These are phyloP conservation scores for Lerema accius DNA, from an alignment of 1,140 invertebrate genomes.

Conservation along the genomic window DNA sequence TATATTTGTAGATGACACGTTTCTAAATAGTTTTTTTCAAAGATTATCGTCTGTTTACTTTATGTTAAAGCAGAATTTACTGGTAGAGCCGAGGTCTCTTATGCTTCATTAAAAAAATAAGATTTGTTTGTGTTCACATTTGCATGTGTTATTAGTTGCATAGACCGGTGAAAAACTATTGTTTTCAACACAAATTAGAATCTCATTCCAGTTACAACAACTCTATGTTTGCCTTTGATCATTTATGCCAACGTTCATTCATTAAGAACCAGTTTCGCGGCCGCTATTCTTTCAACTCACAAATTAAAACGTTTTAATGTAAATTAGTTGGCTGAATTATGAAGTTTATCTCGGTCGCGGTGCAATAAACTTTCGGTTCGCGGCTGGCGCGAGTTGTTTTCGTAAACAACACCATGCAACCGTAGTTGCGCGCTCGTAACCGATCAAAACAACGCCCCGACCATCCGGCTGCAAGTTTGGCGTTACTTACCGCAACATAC, in stretches of 20 bases:
- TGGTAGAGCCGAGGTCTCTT: too few species aligned
- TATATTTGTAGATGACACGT: neutral
- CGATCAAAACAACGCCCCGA: slow-evolving; percentile 23
- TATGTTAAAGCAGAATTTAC: too few species aligned
- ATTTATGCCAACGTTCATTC: slow-evolving; percentile 17
- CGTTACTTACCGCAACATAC: slow-evolving; percentile 57
- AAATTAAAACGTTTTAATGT: slow-evolving; percentile 31
- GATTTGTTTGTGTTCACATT: neutral
- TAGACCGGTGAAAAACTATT: neutral
- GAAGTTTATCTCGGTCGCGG: slow-evolving; percentile 13
- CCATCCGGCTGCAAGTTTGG: slow-evolving; percentile 12
- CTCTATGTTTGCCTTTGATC: slow-evolving; percentile 11
- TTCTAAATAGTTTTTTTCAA: neutral
- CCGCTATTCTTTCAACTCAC: slow-evolving; percentile 9
- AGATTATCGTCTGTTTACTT: neutral
- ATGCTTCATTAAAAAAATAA: too few species aligned
- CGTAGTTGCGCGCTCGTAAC: slow-evolving; percentile 20
- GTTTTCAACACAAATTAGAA: slow-evolving; percentile 9
- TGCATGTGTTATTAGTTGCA: neutral
- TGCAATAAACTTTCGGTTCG: slow-evolving; percentile 30
- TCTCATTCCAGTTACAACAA: neutral
- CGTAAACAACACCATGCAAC: slow-evolving; percentile 45
- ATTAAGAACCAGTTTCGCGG: slow-evolving; percentile 18
- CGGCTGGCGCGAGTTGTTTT: slow-evolving; percentile 37
- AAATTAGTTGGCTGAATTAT: slow-evolving; percentile 28